These are phyloP conservation scores for Agrotis puta DNA, from an alignment of 2,888 invertebrate species.

Conservation along the genomic window DNA sequence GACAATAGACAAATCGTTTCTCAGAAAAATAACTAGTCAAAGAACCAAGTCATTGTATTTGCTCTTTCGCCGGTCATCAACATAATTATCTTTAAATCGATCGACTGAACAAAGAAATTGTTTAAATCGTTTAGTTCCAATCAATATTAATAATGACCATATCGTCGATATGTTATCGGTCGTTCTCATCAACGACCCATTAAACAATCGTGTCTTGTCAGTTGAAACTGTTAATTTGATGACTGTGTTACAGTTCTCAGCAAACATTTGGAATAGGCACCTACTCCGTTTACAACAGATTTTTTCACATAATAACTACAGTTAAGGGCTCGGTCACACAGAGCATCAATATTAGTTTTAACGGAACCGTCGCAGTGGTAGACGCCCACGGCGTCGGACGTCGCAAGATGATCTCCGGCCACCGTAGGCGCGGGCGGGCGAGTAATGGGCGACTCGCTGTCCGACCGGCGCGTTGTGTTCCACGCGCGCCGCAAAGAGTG, in stretches of 20 bases:
- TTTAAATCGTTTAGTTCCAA: conserved; percentile 23
- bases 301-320: too few relatives aligned
- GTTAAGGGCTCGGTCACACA: too few relatives aligned
- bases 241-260: conserved; percentile 1
- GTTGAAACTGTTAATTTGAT: conserved; percentile 17
- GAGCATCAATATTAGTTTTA: too few relatives aligned
- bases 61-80: conserved; percentile 15
- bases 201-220: conserved; percentile 10
- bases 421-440: too few relatives aligned
- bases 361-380: too few relatives aligned
- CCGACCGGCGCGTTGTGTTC: too few relatives aligned
- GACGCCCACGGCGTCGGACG: too few relatives aligned
- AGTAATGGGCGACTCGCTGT: too few relatives aligned
- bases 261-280: too few relatives aligned
- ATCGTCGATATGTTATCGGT: conserved; percentile 12
- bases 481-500: too few relatives aligned
- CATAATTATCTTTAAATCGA: conserved; percentile 11
- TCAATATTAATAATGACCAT: neutral
- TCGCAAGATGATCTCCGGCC: too few relatives aligned
- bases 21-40: conserved; percentile 12
- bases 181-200: conserved; percentile 13
- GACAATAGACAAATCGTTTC: conserved; percentile 25
- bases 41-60: neutral
- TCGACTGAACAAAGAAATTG: conserved; percentile 1
- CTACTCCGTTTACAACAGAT: too few relatives aligned